phyloP scores from a whole-genome alignment of 2,888 invertebrate species.

The Temnothorax ravouxi region DNA sequence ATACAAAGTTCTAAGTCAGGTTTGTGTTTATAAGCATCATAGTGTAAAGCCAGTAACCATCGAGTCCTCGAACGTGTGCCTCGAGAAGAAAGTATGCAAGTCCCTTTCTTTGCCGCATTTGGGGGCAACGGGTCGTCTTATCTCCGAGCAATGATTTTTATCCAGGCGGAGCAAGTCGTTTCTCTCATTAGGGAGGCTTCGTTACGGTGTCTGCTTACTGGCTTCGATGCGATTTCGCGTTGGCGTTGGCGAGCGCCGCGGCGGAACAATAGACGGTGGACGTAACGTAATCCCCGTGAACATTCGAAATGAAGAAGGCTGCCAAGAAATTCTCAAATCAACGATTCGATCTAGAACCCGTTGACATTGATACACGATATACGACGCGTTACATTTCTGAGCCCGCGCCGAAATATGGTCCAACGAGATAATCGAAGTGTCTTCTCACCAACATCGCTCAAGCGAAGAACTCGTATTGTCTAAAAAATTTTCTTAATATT shows the following conservation, averaged over 20 bases:
- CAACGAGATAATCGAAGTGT: not conserved
- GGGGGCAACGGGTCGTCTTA: not conserved
- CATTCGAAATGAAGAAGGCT: conserved; percentile 14
- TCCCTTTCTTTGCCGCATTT: not conserved
- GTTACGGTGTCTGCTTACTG: conserved; percentile 17
- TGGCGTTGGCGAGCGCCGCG: conserved; percentile 27
- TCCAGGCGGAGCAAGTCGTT: not conserved
- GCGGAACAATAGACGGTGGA: conserved; percentile 4
- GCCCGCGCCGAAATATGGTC: not conserved
- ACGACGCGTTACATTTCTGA: not conserved
- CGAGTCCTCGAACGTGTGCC: not conserved
- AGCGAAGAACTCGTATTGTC: not conserved
- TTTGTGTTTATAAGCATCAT: not conserved
- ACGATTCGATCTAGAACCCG: conserved; percentile 25
- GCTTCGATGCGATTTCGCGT: conserved; percentile 25
- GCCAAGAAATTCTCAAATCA: conserved; percentile 52
- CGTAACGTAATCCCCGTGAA: conserved; percentile 41
- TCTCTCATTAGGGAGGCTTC: not conserved
- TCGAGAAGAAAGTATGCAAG: not conserved
- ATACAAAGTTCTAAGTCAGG: not conserved
- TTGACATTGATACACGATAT: conserved; percentile 45
- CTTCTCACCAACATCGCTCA: not conserved
- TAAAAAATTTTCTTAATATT: not conserved
- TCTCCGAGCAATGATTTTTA: not conserved
- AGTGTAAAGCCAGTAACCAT: not conserved